phyloP scores from a whole-genome alignment of 2,888 invertebrate genomes.

The Schizaphis graminum region DNA sequence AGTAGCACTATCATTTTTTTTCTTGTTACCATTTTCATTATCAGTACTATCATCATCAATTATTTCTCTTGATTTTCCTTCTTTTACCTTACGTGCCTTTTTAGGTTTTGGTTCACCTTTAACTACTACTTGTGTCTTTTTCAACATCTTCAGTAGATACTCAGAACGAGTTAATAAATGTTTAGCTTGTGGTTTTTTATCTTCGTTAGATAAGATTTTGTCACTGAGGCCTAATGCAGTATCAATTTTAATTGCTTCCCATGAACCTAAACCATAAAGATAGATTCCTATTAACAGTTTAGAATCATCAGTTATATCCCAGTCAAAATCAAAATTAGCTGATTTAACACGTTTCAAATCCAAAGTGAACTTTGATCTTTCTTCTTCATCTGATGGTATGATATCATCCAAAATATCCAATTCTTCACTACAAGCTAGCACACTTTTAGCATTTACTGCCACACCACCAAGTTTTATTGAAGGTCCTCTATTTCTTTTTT shows the following conservation, averaged over 20 bases:
- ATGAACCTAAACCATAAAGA: slow-evolving; percentile 96
- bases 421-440: slow-evolving; percentile 90
- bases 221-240: slow-evolving; percentile 84
- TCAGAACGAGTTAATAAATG: slow-evolving; percentile 94
- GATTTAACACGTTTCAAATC: slow-evolving; percentile 85
- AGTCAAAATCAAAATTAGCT: slow-evolving; percentile 92
- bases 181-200: slow-evolving; percentile 94
- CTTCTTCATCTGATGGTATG: slow-evolving; percentile 83
- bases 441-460: slow-evolving; percentile 94
- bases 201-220: slow-evolving; percentile 89
- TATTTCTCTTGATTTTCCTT: slow-evolving; percentile 81
- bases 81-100: slow-evolving; percentile 77
- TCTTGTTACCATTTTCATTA: slow-evolving; percentile 71
- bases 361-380: slow-evolving; percentile 86
- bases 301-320: slow-evolving; percentile 92
- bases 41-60: slow-evolving; percentile 76
- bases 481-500: slow-evolving; percentile 77
- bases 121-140: slow-evolving; percentile 76
- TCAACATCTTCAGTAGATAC: slow-evolving; percentile 90
- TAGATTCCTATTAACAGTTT: slow-evolving; percentile 92
- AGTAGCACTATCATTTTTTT: slow-evolving; percentile 69
- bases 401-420: slow-evolving; percentile 89
- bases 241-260: slow-evolving; percentile 99
- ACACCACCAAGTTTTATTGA: slow-evolving; percentile 95
- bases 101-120: slow-evolving; percentile 54